Percentiles rank a stretch among this genome's conserved stretches.
Conservation (phyloP, 1,140 invertebrate genomes). For the Listronotus bonariensis region DNA sequence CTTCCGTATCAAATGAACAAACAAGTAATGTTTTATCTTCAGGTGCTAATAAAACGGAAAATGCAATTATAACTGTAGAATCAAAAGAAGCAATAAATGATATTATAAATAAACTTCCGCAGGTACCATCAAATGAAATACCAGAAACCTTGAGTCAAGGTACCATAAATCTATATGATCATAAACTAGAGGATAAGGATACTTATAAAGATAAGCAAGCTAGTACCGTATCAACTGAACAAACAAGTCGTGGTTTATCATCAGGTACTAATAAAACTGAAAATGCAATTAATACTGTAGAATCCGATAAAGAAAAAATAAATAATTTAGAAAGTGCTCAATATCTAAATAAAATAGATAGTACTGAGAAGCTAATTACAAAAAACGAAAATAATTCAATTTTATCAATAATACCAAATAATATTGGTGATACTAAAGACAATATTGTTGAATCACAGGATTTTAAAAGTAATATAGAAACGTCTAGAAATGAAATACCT, state of each 20-base stretch:
- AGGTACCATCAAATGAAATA: conserved; percentile 6
- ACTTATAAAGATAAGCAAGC: not conserved
- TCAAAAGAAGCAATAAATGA: not conserved
- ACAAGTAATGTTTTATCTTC: not conserved
- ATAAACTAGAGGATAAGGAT: not conserved
- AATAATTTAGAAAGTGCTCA: not conserved
- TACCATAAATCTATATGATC: not conserved
- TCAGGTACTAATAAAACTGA: not conserved
- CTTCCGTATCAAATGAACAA: not conserved
- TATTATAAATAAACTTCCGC: conserved; percentile 4
- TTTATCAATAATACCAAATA: too few relatives aligned
- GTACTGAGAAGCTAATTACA: too few relatives aligned
- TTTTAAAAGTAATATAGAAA: too few relatives aligned
- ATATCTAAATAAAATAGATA: not conserved
- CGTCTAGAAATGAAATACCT: not conserved
- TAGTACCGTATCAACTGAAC: not conserved
- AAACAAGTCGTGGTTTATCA: not conserved
- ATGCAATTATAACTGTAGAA: too few relatives aligned
- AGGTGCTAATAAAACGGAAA: not conserved
- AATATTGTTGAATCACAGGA: too few relatives aligned
- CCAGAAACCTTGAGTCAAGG: not conserved
- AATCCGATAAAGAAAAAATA: not conserved
- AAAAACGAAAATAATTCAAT: too few relatives aligned
- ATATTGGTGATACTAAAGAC: too few relatives aligned
- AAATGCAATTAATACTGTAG: not conserved